Base-by-base conservation (phyloP, 1,140 invertebrate species). In the Anastrepha obliqua region DNA sequence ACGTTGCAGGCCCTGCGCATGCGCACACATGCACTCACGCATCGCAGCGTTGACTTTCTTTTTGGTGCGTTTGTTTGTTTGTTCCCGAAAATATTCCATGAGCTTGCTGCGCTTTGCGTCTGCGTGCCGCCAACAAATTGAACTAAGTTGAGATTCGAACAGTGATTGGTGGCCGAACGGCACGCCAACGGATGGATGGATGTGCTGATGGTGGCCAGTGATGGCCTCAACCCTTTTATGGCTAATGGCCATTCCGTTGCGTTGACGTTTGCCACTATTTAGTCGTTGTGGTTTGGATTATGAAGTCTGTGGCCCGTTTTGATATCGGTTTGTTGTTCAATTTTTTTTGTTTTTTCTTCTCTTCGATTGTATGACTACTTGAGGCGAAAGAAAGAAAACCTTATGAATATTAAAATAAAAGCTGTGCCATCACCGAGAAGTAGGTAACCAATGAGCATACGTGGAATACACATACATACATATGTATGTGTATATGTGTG, bases 321-420 rank as follows among this genome's bases (percentile, higher is more conserved):
- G 20, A 11, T 55, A 55, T 55, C 51, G 51, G 11, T 5, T 67
- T 20, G n/a, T 67, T 17, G 74, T 55, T 81, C 15, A 3, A 67
- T 29, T 67, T n/a, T 67, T 55, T 55, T n/a, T 81, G 17, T 42
- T 47, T 17, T 29, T n/a, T 81, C 47, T 81, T 81, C 74, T 58
- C 9, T 15, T 81, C 9, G 29, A 13, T 8, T 62, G 60, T 44
- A 74, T 55, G 5, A 29, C 47, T 81, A n/a, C 74, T 8, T 15
- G 17, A 55, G 74, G 20, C 74, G 51, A 1, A 1, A 17, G 44
- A 20, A 81, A 81, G 47, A 55, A 81, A 55, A 81, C 47, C 74
- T 29, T 81, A 81, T 81, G 74, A 81, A 81, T 81, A 81, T 81
- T 81, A 81, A 81, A 81, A 81, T 81, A 20, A 81, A 81, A 81